These are phyloP conservation scores for Cremastobaeus sp. DNA, from an alignment of 2,888 invertebrate species.

Conservation along the genomic window DNA sequence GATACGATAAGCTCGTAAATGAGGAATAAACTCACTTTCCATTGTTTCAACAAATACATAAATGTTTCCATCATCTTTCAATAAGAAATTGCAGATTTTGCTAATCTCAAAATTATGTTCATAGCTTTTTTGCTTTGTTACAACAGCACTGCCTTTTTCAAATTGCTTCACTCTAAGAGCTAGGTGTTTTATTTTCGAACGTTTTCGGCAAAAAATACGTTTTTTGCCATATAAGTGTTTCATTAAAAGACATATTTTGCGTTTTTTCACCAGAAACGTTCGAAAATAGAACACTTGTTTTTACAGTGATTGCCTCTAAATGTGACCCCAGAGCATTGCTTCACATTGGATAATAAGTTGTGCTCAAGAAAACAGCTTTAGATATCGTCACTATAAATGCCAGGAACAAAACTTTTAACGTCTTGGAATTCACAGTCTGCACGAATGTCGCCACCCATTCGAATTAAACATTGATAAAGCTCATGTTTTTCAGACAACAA, in stretches of 20 bases:
- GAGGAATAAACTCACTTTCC: conserved; percentile 16
- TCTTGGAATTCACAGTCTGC: conserved; percentile 19
- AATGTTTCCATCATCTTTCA: conserved; percentile 1
- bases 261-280: no score
- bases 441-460: conserved; percentile 33
- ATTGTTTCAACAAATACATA: conserved; percentile 17
- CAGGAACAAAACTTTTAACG: conserved; percentile 10
- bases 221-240: no score
- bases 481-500: conserved; percentile 36
- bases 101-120: conserved; percentile 15
- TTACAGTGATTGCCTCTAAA: conserved; percentile 49
- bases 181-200: no score
- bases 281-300: no score
- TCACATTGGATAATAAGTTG: not conserved
- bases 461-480: conserved; percentile 36
- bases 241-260: no score
- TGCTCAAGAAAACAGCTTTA: not conserved
- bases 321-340: conserved; percentile 36
- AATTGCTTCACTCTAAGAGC: no score
- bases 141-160: conserved; percentile 6
- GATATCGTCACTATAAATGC: conserved; percentile 25
- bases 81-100: conserved; percentile 13
- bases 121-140: conserved; percentile 6
- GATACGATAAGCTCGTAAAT: conserved; percentile 5
- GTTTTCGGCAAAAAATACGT: no score